Evolutionary conservation across 2,888 invertebrate genomes (phyloP), one percentile per base, ranked within the genome.

Genomic region (Netelia virgata): DNA sequence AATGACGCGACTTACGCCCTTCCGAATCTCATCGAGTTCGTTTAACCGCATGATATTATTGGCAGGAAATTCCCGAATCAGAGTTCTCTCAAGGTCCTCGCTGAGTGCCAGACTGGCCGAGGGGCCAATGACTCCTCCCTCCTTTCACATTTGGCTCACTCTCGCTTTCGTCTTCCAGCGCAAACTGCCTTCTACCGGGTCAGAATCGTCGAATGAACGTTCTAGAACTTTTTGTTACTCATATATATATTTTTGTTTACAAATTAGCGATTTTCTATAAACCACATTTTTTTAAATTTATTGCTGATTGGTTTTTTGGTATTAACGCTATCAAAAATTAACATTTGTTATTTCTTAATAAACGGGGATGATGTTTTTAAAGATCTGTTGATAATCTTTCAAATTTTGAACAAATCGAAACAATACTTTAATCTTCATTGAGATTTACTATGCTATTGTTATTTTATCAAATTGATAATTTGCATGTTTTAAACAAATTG

Each of bases 101-200:
- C 36, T 28, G 76, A 11, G 41, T 47, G 23, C n/a, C 18, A 61
- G 41, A 59, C 64, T 23, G 36, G 68, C 68, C 43, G 66, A 61
- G 43, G 68, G 55, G 68, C 59, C 59, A 66, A 64, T 20, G 66
- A 43, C 64, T 47, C 70, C 57, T 43, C n/a, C 50, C 50, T 50
- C 50, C n/a, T 50, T 11, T 50, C 18, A 6, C 63, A 20, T 68
- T 6, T 47, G 28, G 74, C 66, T 75, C 43, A 16, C 82, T 72
- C 66, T 82, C 82, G 72, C 76, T 77, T 66, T 82, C 72, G 77
- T 61, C 36, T 69, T 68, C 61, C 68, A 16, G 73, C 63, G 18
- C 53, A 14, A 83, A 78, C 61, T 47, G 73, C 61, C 55, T 73
- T 55, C n/a, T 9, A 11, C 28, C 47, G 43, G 28, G 16, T 64